A percentile compares a stretch with the other conserved stretches of the same genome.
These are phyloP conservation scores for Apteryx mantelli DNA, from an alignment of 2,113 vertebrate species.

Conservation along the genomic window DNA sequence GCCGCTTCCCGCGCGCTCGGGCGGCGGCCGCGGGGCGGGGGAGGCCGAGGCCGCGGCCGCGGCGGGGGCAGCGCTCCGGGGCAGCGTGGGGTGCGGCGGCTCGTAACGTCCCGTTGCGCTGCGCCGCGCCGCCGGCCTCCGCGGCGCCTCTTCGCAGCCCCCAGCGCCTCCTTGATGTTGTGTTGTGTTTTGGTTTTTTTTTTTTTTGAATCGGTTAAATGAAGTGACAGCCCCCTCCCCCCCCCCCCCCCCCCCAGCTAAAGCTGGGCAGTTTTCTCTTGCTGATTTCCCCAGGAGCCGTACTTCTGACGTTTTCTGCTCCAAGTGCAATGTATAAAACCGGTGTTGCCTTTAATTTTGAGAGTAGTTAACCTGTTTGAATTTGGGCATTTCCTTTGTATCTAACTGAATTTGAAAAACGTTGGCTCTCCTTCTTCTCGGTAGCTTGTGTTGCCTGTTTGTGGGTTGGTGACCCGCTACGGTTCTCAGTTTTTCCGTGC, in stretches of 20 bases:
- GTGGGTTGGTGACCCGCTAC: neutral
- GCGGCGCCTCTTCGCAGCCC: too few relatives aligned
- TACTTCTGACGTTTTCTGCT: fast-evolving
- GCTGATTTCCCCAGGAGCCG: fast-evolving
- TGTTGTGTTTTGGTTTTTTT: too few relatives aligned
- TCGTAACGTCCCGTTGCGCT: too few relatives aligned
- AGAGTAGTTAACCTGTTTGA: neutral
- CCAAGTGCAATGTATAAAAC: fast-evolving
- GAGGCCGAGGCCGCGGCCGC: too few relatives aligned
- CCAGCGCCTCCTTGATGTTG: too few relatives aligned
- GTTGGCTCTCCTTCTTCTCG: fast-evolving
- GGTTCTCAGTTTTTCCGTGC: fast-evolving
- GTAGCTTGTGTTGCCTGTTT: neutral
- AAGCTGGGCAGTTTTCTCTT: neutral
- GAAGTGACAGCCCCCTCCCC: too few relatives aligned
- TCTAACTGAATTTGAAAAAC: neutral
- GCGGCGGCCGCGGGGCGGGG: too few relatives aligned
- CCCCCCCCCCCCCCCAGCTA: neutral
- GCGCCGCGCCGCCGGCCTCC: too few relatives aligned
- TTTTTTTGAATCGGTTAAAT: too few relatives aligned
- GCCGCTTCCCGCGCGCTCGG: too few relatives aligned
- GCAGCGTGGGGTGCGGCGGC: too few relatives aligned
- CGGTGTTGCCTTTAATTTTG: neutral
- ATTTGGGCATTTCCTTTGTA: neutral
- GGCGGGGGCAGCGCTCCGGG: too few relatives aligned